phyloP scores from a whole-genome alignment of 2,797 vertebrate genomes.

The Arnoldichthys spilopterus region DNA sequence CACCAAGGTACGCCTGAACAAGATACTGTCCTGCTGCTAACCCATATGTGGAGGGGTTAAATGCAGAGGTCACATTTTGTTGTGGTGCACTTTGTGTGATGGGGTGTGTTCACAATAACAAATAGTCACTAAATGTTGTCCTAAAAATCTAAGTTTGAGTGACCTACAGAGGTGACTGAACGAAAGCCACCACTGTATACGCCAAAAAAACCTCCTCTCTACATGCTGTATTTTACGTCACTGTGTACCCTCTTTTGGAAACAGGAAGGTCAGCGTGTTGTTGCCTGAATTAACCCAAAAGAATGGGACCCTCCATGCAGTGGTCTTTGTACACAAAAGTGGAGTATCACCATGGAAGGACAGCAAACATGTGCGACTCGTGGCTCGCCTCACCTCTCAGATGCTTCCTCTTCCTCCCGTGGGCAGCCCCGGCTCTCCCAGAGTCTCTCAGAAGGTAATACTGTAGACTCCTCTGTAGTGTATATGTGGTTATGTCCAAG shows the following conservation, averaged over 20 bases:
- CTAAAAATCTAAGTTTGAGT: no score
- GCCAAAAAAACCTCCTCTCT: background rate
- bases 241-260: constrained; percentile 34
- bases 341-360: constrained; percentile 90
- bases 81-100: no score
- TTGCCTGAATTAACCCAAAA: constrained; percentile 88
- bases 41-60: no score
- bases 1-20: no score
- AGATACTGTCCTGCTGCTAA: no score
- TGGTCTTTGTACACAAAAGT: constrained; percentile 90
- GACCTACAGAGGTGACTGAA: background rate
- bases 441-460: constrained; percentile 30
- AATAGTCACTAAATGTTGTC: no score
- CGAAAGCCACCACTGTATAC: background rate
- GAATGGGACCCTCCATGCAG: constrained; percentile 89
- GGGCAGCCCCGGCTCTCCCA: constrained; percentile 67
- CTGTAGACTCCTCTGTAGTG: no score
- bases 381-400: constrained; percentile 89
- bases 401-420: constrained; percentile 81
- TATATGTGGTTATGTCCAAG: background rate
- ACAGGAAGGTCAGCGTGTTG: constrained; percentile 88
- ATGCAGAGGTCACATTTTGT: no score
- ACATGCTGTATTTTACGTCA: background rate
- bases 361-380: constrained; percentile 86
- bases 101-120: no score